Conservation (phyloP, 2,113 vertebrate genomes). For the Emydura subglobosa region DNA sequence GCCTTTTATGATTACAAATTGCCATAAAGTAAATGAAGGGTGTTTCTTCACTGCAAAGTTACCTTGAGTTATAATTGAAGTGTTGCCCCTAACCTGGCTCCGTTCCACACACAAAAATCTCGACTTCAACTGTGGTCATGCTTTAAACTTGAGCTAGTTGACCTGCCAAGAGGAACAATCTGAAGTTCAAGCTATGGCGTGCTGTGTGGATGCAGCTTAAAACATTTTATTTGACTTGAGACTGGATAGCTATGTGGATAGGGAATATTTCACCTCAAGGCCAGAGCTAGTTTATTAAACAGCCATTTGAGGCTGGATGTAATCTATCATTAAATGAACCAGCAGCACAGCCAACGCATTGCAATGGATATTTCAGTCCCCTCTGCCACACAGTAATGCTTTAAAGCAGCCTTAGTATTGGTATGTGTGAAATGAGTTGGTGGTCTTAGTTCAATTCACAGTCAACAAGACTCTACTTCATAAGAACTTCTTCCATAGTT, state of each 20-base stretch:
- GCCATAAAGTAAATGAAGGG: not conserved
- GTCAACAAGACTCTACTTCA: not conserved
- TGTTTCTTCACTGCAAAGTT: not conserved
- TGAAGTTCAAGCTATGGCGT: not conserved
- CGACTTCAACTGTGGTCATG: rapidly evolving
- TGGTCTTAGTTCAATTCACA: not conserved
- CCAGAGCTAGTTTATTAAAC: not conserved
- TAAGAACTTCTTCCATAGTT: not conserved
- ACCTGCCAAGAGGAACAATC: not conserved
- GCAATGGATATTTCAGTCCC: not conserved
- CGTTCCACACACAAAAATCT: rapidly evolving
- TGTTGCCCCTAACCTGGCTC: not conserved
- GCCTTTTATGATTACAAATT: not conserved
- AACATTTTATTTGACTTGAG: not conserved
- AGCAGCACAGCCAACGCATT: not conserved
- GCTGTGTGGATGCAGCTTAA: not conserved
- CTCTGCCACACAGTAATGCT: not conserved
- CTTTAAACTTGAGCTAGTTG: not conserved
- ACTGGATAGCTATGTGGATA: not conserved
- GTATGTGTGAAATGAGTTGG: not conserved
- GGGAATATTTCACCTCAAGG: not conserved
- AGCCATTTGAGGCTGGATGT: not conserved
- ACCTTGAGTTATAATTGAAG: not conserved
- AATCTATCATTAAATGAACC: not conserved
- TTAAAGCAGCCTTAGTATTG: not conserved